These are phyloP conservation scores for Coelinius sp. DNA, from an alignment of 2,888 invertebrate genomes.

Conservation along the genomic window DNA sequence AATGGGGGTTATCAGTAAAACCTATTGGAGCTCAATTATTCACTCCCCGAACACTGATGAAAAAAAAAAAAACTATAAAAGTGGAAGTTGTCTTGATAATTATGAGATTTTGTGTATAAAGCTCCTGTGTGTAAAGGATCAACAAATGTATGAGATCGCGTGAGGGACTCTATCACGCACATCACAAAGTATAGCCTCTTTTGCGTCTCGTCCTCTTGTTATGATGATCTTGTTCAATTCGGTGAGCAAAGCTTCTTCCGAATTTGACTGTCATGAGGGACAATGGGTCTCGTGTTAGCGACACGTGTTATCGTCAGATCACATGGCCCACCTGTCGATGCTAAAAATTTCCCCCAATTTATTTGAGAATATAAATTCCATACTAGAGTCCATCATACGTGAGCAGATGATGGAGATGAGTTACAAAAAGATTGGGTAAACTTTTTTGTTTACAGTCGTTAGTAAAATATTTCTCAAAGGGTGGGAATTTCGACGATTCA, in stretches of 20 bases:
- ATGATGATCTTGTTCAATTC: background rate
- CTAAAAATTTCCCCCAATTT: background rate
- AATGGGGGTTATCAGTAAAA: conserved; percentile 6
- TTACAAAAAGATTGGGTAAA: background rate
- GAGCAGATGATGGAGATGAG: conserved; percentile 3
- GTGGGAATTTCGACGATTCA: conserved; percentile 65
- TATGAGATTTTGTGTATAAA: background rate
- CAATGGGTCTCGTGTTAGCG: background rate
- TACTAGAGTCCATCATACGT: no score
- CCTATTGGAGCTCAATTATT: conserved; percentile 23
- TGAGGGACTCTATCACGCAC: conserved; percentile 17
- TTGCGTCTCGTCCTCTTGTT: conserved; percentile 1
- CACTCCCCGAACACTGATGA: background rate
- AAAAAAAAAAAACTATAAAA: background rate
- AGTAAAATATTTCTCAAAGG: conserved; percentile 40
- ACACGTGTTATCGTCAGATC: background rate
- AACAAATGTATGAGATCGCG: background rate
- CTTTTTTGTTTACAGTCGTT: background rate
- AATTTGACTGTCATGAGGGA: background rate
- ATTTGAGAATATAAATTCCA: background rate
- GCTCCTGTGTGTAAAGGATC: background rate
- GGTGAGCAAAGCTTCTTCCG: background rate
- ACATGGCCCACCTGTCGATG: background rate
- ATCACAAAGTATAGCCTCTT: background rate
- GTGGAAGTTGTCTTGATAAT: background rate